These are phyloP conservation scores for Glyphotaelius pellucidus DNA, from an alignment of 2,888 invertebrate genomes.

Conservation along the genomic window DNA sequence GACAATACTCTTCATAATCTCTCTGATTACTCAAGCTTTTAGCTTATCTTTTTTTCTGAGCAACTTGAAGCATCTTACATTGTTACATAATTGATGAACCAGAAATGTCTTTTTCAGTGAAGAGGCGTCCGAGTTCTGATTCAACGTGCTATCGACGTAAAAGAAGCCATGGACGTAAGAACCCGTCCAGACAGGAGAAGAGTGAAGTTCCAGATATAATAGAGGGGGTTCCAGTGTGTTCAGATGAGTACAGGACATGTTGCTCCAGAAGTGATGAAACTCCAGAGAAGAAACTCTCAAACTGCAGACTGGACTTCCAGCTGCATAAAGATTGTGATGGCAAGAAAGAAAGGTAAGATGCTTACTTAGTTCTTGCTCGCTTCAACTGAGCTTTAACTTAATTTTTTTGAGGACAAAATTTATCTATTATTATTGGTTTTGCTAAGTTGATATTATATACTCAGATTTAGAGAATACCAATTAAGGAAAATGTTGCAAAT, in stretches of 20 bases:
- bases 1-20: background rate
- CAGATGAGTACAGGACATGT: slow-evolving; percentile 71
- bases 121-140: slow-evolving; percentile 73
- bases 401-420: background rate
- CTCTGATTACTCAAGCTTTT: background rate
- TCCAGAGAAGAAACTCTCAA: slow-evolving; percentile 67
- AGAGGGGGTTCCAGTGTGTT: slow-evolving; percentile 76
- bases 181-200: slow-evolving; percentile 75
- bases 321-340: slow-evolving; percentile 51
- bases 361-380: background rate
- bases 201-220: slow-evolving; percentile 77
- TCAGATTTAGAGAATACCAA: too few species aligned
- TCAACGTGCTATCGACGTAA: slow-evolving; percentile 72
- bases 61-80: slow-evolving; percentile 11
- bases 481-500: too few species aligned
- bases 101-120: slow-evolving; percentile 69
- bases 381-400: background rate
- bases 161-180: slow-evolving; percentile 72
- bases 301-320: slow-evolving; percentile 69
- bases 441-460: too few species aligned
- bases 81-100: background rate
- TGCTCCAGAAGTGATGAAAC: slow-evolving; percentile 69
- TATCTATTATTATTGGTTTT: background rate
- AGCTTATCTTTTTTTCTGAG: background rate
- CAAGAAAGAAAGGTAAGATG: slow-evolving; percentile 44